phyloP scores from a whole-genome alignment of 2,888 invertebrate species.

The Lasioglossum marginatum region DNA sequence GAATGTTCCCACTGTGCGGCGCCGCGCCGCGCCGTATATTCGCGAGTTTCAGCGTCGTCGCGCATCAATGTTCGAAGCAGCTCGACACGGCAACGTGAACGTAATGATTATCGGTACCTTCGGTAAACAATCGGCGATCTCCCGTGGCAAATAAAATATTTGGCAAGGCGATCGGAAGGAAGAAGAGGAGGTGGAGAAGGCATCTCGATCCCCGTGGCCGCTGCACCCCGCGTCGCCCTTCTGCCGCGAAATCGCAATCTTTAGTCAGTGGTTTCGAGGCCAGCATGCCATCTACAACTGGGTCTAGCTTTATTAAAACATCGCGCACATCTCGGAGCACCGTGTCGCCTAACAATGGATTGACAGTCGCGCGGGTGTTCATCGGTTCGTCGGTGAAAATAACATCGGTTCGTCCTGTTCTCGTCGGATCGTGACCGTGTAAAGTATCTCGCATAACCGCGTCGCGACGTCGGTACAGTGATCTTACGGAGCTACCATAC shows the following conservation, averaged over 20 bases:
- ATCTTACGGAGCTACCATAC: neutral
- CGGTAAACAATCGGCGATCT: conserved; percentile 28
- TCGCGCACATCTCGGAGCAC: conserved; percentile 52
- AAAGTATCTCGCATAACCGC: neutral
- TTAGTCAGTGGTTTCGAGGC: conserved; percentile 73
- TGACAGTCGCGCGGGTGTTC: neutral
- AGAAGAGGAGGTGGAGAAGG: conserved; percentile 51
- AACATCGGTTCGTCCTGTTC: conserved; percentile 15
- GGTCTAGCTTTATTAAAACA: conserved; percentile 63
- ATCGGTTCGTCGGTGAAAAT: conserved; percentile 36
- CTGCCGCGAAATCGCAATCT: conserved; percentile 60
- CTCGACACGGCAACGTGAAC: neutral
- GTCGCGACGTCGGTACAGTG: neutral
- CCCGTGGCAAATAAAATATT: conserved; percentile 51
- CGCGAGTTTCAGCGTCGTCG: neutral
- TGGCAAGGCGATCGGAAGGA: conserved; percentile 41
- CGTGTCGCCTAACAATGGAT: conserved; percentile 61
- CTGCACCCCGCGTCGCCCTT: conserved; percentile 37
- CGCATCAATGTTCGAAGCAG: neutral
- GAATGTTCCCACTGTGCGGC: too few species aligned
- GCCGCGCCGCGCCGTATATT: too few species aligned
- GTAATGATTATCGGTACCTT: conserved; percentile 14
- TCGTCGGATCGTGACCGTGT: conserved; percentile 4
- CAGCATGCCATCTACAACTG: conserved; percentile 65
- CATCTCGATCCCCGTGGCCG: conserved; percentile 9